Conservation (phyloP, 2,888 invertebrate genomes). For the Erebia epiphron region DNA sequence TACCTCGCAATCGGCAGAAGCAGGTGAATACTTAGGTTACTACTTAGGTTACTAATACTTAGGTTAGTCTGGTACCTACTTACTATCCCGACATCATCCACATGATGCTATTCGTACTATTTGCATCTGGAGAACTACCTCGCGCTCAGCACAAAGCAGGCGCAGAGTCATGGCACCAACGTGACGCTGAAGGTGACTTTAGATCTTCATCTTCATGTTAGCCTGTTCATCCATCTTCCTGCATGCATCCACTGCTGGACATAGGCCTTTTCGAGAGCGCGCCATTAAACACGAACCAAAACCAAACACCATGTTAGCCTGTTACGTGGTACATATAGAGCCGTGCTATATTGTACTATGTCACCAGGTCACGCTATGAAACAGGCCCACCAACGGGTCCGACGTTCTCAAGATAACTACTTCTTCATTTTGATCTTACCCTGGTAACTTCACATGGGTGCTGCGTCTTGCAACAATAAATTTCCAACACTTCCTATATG, state of each 20-base stretch:
- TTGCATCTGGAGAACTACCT: constrained; percentile 86
- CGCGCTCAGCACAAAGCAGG: constrained; percentile 83
- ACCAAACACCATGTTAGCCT: too few species aligned
- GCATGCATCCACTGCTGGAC: too few species aligned
- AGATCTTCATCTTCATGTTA: not conserved
- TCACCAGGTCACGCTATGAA: constrained; percentile 82
- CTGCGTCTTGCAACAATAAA: too few species aligned
- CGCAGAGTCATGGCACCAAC: constrained; percentile 83
- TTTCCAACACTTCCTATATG: too few species aligned
- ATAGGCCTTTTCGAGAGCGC: too few species aligned
- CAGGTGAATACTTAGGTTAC: too few species aligned
- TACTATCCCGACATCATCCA: constrained; percentile 87
- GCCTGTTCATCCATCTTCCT: too few species aligned
- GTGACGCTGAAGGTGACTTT: constrained; percentile 75
- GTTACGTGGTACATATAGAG: too few species aligned
- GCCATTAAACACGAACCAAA: too few species aligned
- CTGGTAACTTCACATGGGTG: too few species aligned
- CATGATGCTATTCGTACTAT: constrained; percentile 78
- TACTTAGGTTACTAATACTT: too few species aligned
- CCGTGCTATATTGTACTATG: constrained; percentile 43
- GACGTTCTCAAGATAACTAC: constrained; percentile 76
- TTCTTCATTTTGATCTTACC: not conserved
- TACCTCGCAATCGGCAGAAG: constrained; percentile 76
- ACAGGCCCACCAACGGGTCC: constrained; percentile 84
- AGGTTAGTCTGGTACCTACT: too few species aligned